Evolutionary conservation across 2,797 vertebrate species (phyloP), one percentile per base, ranked within the genome.

Genomic region (Amphiprion clarkii): DNA sequence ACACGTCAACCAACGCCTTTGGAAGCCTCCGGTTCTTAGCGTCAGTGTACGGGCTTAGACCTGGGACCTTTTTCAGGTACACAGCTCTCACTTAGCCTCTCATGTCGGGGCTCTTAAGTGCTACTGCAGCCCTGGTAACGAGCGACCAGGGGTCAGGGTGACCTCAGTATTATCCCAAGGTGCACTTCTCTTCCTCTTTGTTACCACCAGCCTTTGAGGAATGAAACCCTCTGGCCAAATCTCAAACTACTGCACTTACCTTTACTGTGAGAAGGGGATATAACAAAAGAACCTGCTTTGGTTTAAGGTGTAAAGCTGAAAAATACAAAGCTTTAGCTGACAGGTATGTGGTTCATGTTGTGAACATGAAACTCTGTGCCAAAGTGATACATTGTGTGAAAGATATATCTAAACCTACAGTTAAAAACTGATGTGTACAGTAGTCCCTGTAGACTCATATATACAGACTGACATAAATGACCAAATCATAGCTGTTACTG

Each of bases 331-430:
- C 59, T 71, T 83, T 57, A 84, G 55, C 60, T 16, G 53, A 55
- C 56, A 73, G 79, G 82, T 88, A 69, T 84, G 44, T 44, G 54
- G 75, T 86, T 90, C 67, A 87, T 86, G 80, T 84, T 86, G 63
- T 83, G 74, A 83, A 78, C 86, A 85, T 87, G 79, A 83, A 68
- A 71, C 82, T 83, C 70, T 87, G 90, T 93, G 92, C 92, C 91
- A 93, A 93, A 92, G 88, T 86, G 78, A 88, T 65, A 76, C 64
- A 58, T 62, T 65, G 31, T 75, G 65, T 81, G 46, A 76, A 77
- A 84, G 39, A 73, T 65, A 40, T 54, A 60, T 82, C 69, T 62
- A 59, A 80, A 80, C 48, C 62, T 71, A 73, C 12, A 59, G 62
- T n/a, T 58, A 55, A 58, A 69, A 79, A 63, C 12, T 2, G 6